Evolutionary conservation across 2,888 invertebrate genomes (phyloP).

Genomic region (Xestoiulus laeticollis): DNA sequence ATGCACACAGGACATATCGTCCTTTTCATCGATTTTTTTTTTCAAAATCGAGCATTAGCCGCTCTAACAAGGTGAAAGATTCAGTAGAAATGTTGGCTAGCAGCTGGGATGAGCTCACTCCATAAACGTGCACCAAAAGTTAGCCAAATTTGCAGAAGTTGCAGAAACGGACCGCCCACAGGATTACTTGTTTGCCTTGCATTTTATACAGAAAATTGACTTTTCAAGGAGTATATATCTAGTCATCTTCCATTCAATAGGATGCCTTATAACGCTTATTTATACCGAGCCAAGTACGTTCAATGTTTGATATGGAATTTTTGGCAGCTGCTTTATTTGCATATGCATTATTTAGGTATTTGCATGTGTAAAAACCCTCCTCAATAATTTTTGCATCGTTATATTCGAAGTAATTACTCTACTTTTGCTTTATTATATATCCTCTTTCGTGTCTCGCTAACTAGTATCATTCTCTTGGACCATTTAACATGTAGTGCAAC

Average conservation of each 20-base stretch:
- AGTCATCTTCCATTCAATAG: not conserved
- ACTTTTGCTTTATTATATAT: not conserved
- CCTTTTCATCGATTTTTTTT: conserved; percentile 31
- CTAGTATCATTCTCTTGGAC: not conserved
- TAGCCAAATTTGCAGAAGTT: not conserved
- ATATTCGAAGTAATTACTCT: not conserved
- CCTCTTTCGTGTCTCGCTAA: not conserved
- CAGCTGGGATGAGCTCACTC: conserved; percentile 22
- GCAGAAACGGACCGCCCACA: not conserved
- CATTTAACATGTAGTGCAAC: not conserved
- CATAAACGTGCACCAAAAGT: not conserved
- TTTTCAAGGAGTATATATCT: not conserved
- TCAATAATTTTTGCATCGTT: not conserved
- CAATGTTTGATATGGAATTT: not conserved
- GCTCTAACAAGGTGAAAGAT: not conserved
- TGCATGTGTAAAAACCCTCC: not conserved
- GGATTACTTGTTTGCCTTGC: not conserved
- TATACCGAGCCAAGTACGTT: conserved; percentile 34
- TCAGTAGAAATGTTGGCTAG: conserved; percentile 29
- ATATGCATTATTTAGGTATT: not conserved
- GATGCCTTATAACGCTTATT: conserved; percentile 39
- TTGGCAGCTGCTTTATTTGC: conserved; percentile 29
- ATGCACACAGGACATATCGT: not conserved
- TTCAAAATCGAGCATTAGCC: not conserved
- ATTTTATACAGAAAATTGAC: not conserved